These are phyloP conservation scores for Thaleichthys pacificus DNA, from an alignment of 2,797 vertebrate genomes.

Conservation along the genomic window DNA sequence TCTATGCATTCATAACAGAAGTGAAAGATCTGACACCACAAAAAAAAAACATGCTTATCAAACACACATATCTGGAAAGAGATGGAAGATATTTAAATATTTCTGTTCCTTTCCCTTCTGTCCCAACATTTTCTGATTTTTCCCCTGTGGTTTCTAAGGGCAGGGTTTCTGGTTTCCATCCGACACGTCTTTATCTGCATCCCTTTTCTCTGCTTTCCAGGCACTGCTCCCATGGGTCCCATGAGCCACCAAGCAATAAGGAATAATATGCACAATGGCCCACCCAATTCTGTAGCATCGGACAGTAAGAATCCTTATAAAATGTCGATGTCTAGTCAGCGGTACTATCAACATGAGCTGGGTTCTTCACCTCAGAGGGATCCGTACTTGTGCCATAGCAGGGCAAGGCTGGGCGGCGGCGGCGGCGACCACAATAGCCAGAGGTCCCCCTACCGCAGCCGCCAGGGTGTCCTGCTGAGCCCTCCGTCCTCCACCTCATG, in stretches of 20 bases:
- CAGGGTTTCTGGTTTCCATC: neutral
- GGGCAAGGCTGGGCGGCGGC: conserved; percentile 78
- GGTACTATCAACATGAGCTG: conserved; percentile 81
- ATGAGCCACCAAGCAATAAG: conserved; percentile 79
- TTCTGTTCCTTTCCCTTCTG: too few relatives aligned
- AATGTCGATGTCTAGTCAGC: conserved; percentile 76
- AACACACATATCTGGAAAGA: neutral
- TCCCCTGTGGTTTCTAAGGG: neutral
- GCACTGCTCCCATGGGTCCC: conserved; percentile 45
- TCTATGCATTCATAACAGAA: conserved; percentile 6
- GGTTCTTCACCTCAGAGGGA: conserved; percentile 79
- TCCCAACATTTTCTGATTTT: too few relatives aligned
- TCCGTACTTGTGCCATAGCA: conserved; percentile 77
- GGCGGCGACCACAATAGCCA: conserved; percentile 77
- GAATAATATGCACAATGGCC: conserved; percentile 81
- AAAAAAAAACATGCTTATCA: neutral
- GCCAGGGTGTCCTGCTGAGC: conserved; percentile 78
- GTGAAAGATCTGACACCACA: conserved; percentile 8
- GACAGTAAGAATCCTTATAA: conserved; percentile 85
- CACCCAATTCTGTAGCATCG: conserved; percentile 77
- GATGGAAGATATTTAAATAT: too few relatives aligned
- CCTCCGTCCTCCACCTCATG: conserved; percentile 72
- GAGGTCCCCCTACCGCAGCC: conserved; percentile 81
- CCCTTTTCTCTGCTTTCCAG: conserved; percentile 5
- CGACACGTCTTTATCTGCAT: too few relatives aligned